A percentile compares a stretch with the other conserved stretches of the same genome.
Conservation (phyloP, 2,888 invertebrate genomes). For the Arrhopalites spinosus region DNA sequence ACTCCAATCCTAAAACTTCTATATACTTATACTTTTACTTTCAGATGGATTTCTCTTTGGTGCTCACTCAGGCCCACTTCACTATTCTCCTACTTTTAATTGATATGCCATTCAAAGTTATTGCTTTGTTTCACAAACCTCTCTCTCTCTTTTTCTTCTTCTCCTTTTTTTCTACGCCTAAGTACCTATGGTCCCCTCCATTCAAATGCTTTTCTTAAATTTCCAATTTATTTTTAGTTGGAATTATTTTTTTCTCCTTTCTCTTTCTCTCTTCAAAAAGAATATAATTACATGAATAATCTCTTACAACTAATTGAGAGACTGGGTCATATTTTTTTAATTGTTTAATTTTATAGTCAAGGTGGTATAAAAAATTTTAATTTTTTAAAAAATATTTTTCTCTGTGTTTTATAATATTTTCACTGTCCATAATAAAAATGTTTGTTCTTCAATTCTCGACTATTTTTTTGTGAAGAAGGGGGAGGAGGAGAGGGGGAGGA, state of each 20-base stretch:
- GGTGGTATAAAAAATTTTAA: no score
- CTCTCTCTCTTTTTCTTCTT: constrained; percentile 26
- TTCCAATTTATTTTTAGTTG: no score
- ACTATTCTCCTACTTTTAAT: constrained; percentile 43
- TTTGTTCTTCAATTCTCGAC: no score
- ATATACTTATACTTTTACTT: constrained; percentile 29
- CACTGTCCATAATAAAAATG: no score
- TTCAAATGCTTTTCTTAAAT: not conserved
- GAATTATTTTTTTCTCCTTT: no score
- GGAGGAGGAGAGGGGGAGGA: not conserved
- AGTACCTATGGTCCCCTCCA: not conserved
- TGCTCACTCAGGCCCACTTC: constrained; percentile 36
- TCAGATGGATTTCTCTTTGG: constrained; percentile 34
- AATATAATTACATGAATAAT: not conserved
- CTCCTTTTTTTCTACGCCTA: constrained; percentile 13
- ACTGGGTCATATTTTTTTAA: not conserved
- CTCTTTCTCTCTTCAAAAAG: no score
- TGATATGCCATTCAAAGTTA: constrained; percentile 46
- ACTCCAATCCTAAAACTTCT: constrained; percentile 10
- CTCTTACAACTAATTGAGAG: not conserved
- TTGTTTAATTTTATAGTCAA: not conserved
- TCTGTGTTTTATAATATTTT: no score
- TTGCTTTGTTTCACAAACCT: constrained; percentile 41
- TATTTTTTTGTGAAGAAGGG: not conserved
- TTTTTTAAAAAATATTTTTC: no score